Conservation (phyloP, 1,140 invertebrate species). For the Tribolium madens region DNA sequence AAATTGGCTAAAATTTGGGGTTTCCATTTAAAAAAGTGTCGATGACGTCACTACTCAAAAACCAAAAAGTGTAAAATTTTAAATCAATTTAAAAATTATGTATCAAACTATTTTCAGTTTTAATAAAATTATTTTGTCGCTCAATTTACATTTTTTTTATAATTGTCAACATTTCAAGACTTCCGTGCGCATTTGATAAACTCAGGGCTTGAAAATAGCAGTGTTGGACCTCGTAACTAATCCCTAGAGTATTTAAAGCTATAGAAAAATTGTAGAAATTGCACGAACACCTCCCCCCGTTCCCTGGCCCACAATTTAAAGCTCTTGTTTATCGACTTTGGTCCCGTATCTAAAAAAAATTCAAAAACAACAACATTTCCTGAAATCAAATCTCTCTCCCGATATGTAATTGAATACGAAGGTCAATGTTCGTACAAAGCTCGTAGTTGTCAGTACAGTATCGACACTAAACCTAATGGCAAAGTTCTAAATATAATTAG, state of each 20-base stretch:
- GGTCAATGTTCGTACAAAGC: slow-evolving; percentile 29
- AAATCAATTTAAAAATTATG: no score
- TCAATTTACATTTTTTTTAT: no score
- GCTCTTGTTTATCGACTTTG: slow-evolving; percentile 20
- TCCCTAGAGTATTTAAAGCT: slow-evolving; percentile 29
- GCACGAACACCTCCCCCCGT: slow-evolving; percentile 3
- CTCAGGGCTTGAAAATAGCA: slow-evolving; percentile 32
- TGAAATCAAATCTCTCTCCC: neutral
- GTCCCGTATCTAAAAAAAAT: slow-evolving; percentile 20
- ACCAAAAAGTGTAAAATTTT: no score
- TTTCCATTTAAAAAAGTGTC: no score
- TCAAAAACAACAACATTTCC: neutral
- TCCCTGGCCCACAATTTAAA: slow-evolving; percentile 3
- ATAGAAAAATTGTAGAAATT: slow-evolving; percentile 27
- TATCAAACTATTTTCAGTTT: no score
- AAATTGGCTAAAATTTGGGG: no score
- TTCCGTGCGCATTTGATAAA: neutral
- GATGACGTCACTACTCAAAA: no score
- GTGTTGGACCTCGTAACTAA: slow-evolving; percentile 25
- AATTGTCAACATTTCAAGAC: no score
- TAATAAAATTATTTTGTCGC: no score
- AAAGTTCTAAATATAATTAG: slow-evolving; percentile 17
- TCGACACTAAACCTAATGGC: slow-evolving; percentile 8
- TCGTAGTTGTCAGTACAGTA: slow-evolving; percentile 30
- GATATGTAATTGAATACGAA: slow-evolving; percentile 12